Percentiles rank a stretch among this genome's conserved stretches.
These are phyloP conservation scores for Uloborus plumipes DNA, from an alignment of 2,888 invertebrate genomes.

Conservation along the genomic window DNA sequence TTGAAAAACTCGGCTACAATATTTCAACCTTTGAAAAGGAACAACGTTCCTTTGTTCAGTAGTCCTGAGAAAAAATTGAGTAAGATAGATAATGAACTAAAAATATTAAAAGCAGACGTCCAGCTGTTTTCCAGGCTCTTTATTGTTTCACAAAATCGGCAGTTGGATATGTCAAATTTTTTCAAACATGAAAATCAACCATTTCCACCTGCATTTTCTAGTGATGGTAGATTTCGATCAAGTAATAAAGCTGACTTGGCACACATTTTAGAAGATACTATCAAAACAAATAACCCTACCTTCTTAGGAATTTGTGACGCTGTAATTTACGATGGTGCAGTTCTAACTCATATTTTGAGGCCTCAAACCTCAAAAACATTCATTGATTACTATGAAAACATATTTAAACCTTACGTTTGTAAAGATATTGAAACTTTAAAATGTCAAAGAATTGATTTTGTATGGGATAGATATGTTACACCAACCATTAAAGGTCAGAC, in stretches of 20 bases:
- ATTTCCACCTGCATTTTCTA: constrained; percentile 7
- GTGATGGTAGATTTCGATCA: no score
- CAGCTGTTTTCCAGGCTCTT: constrained; percentile 10
- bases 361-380: not conserved
- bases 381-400: constrained; percentile 3
- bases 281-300: not conserved
- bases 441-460: not conserved
- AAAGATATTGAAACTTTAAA: not conserved
- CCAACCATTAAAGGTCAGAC: constrained; percentile 16
- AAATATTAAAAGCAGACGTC: constrained; percentile 7
- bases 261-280: constrained; percentile 2
- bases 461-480: constrained; percentile 6
- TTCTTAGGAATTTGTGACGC: not conserved
- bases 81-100: not conserved
- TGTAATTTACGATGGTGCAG: constrained; percentile 1
- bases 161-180: constrained; percentile 1
- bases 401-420: constrained; percentile 10
- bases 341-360: not conserved
- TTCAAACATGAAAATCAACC: constrained; percentile 13
- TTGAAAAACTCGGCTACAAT: not conserved
- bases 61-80: not conserved
- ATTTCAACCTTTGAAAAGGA: constrained; percentile 3
- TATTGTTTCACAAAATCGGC: constrained; percentile 6
- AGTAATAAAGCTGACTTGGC: not conserved
- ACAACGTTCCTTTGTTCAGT: constrained; percentile 1